Evolutionary conservation across 2,113 vertebrate species (phyloP).

Genomic region (Melanocharis versteri): DNA sequence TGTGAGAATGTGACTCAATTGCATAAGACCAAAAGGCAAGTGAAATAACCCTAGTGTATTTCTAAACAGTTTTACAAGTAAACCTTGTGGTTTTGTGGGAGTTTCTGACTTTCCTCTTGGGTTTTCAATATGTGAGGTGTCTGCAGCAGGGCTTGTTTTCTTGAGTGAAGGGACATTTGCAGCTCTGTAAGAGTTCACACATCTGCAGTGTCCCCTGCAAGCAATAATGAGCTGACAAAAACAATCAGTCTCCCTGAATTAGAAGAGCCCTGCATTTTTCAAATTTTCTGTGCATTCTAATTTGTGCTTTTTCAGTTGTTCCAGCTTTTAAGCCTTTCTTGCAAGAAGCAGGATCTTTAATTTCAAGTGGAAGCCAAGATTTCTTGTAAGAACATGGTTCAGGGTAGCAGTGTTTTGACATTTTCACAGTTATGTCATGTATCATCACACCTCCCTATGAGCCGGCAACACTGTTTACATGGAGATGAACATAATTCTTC

Average conservation of each 20-base stretch:
- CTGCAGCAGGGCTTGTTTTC: not conserved
- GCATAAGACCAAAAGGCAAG: not conserved
- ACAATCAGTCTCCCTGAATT: not conserved
- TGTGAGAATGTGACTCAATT: not conserved
- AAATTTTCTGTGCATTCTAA: not conserved
- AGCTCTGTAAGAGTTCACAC: not conserved
- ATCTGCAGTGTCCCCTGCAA: not conserved
- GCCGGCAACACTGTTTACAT: not conserved
- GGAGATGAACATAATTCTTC: not conserved
- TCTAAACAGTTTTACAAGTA: not conserved
- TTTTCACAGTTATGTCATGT: not conserved
- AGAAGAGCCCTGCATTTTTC: not conserved
- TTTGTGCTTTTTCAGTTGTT: not conserved
- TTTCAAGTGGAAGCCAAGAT: not conserved
- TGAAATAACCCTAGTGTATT: not conserved
- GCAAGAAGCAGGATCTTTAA: not conserved
- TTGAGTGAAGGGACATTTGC: not conserved
- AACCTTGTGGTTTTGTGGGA: not conserved
- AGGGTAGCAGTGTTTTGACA: not conserved
- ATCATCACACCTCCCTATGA: not conserved
- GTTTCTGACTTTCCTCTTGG: not conserved
- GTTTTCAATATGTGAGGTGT: not conserved
- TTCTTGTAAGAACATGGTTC: not conserved
- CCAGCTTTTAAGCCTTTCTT: not conserved
- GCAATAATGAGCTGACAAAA: not conserved